These are phyloP conservation scores for Poeciliopsis occidentalis DNA, from an alignment of 2,113 vertebrate species.

Conservation along the genomic window DNA sequence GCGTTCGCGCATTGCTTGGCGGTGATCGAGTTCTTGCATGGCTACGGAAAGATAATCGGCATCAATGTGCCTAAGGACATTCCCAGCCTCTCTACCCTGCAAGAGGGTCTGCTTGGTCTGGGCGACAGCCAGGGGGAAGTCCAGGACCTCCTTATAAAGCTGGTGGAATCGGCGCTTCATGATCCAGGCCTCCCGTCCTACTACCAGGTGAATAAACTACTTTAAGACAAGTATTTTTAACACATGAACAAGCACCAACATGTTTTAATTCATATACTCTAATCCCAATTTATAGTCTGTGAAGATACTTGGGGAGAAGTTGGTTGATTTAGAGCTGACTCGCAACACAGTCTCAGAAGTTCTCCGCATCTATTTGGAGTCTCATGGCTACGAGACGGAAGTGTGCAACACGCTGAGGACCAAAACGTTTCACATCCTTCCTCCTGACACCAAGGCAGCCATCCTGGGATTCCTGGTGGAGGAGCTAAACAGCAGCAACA, in stretches of 20 bases:
- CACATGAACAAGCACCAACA: neutral
- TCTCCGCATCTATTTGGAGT: conserved; percentile 91
- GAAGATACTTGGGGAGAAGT: conserved; percentile 94
- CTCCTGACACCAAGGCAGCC: conserved; percentile 88
- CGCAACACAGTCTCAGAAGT: conserved; percentile 91
- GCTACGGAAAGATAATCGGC: conserved; percentile 91
- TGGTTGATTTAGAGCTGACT: conserved; percentile 89
- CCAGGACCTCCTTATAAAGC: conserved; percentile 88
- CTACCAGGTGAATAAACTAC: conserved; percentile 83
- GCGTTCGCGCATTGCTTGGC: conserved; percentile 90
- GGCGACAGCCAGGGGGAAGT: conserved; percentile 85
- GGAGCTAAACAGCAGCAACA: conserved; percentile 91
- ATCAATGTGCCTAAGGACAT: conserved; percentile 87
- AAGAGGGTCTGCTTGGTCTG: conserved; percentile 91
- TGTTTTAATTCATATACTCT: neutral
- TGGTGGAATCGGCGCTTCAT: conserved; percentile 85
- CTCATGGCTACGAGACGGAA: conserved; percentile 83
- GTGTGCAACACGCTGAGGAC: conserved; percentile 88
- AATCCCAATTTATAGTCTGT: conserved; percentile 81
- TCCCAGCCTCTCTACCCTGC: conserved; percentile 87
- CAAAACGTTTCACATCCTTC: conserved; percentile 91
- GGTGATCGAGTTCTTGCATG: conserved; percentile 92
- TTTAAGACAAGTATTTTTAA: neutral
- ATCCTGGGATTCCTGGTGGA: conserved; percentile 91
- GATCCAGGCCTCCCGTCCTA: conserved; percentile 90